Base-by-base conservation (phyloP, 2,888 invertebrate genomes). In the Clostera curtula region DNA sequence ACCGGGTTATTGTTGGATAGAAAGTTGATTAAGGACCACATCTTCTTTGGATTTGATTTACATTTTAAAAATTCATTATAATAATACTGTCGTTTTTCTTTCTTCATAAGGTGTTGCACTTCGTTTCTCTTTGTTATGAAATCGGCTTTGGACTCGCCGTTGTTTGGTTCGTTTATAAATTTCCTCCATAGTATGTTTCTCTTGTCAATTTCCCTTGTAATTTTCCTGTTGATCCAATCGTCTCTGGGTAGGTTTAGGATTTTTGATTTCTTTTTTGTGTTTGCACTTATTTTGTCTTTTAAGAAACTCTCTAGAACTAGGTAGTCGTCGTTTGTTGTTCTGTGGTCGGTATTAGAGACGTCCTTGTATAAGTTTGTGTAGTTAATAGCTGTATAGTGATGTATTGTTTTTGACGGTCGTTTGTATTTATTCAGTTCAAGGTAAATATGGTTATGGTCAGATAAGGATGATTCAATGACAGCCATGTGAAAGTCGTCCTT, bases 401-500 rank as follows among this genome's bases (percentile, higher is more conserved):
- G 12, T 21, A 25, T 19, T 26, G 17, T 8, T 22, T 19, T 17
- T 27, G 19, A 21, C 16, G 24, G 23, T 34, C 12, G 19, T 7
- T 27, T 28, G 5, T 9, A 15, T 12, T 23, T 36, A 6, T 25
- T 13, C 3, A 36, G 19, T 29, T 42, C 35, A n/a, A 43, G 13
- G 28, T 33, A 46, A 12, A 41, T 22, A 9, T 43, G 46, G 13
- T 36, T n/a, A n/a, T n/a, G n/a, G n/a, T n/a, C n/a, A n/a, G n/a
- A n/a, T n/a, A n/a, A n/a, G n/a, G n/a, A n/a, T 4, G 49, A 43
- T n/a, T 49, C 44, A 5, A 43, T 33, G 6, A 43, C 27, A 26
- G 12, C 15, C 5, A 21, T n/a, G 10, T 30, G 24, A 12, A 30
- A 27, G 4, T 7, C 6, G 6, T 37, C 13, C 5, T 40, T 27